phyloP scores from a whole-genome alignment of 2,888 invertebrate species.

The Pheosia gnoma region DNA sequence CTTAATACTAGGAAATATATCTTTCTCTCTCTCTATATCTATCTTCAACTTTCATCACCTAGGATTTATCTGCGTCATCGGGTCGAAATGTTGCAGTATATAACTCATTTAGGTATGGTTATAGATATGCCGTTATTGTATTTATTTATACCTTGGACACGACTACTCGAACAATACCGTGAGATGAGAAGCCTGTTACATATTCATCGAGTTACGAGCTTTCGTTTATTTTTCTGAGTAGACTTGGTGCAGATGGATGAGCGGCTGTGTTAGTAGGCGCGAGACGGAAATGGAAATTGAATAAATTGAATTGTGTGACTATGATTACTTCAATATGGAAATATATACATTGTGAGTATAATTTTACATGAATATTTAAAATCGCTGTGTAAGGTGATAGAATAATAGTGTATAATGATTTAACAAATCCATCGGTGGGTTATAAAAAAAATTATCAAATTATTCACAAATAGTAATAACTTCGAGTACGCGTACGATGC shows the following conservation, averaged over 20 bases:
- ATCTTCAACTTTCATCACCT: too few relatives aligned
- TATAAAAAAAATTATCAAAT: too few relatives aligned
- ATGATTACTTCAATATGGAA: slow-evolving; percentile 65
- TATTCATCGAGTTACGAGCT: slow-evolving; percentile 64
- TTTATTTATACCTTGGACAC: slow-evolving; percentile 31
- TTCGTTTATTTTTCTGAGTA: slow-evolving; percentile 64
- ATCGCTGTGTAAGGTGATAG: too few relatives aligned
- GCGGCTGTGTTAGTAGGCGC: slow-evolving; percentile 62
- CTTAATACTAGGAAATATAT: too few relatives aligned
- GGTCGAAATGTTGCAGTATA: too few relatives aligned
- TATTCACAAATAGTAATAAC: too few relatives aligned
- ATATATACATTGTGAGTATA: slow-evolving; percentile 51
- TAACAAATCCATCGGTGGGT: too few relatives aligned
- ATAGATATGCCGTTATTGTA: slow-evolving; percentile 24
- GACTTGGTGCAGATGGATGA: slow-evolving; percentile 59
- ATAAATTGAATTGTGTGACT: slow-evolving; percentile 74
- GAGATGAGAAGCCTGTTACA: slow-evolving; percentile 54
- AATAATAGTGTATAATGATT: too few relatives aligned
- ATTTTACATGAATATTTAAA: slow-evolving; percentile 9
- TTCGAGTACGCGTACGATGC: too few relatives aligned
- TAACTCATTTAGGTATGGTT: too few relatives aligned
- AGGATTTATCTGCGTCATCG: too few relatives aligned
- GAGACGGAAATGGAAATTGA: slow-evolving; percentile 66
- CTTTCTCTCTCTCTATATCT: too few relatives aligned
- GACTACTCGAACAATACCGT: slow-evolving; percentile 47